Percentiles rank a stretch among this genome's conserved stretches.
Conservation (phyloP, 2,113 vertebrate genomes). For the Vidua chalybeata region DNA sequence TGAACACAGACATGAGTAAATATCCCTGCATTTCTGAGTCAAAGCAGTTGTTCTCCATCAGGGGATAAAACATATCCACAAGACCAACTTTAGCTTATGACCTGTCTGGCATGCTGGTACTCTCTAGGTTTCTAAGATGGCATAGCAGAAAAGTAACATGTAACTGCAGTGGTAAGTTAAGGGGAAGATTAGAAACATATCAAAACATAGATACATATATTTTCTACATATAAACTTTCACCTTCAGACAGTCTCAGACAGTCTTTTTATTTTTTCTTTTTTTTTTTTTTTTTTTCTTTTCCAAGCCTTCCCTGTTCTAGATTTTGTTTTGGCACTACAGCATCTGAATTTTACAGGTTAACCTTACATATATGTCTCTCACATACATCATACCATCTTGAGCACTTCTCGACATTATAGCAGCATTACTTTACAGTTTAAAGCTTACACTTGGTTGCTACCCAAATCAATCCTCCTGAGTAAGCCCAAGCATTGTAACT, state of each 20-base stretch:
- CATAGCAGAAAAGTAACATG: background rate
- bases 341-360: background rate
- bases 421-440: background rate
- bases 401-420: background rate
- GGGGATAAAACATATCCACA: background rate
- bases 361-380: background rate
- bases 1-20: background rate
- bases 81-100: background rate
- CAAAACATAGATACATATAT: background rate
- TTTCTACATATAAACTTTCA: background rate
- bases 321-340: background rate
- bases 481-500: background rate
- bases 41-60: background rate
- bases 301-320: background rate
- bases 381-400: background rate
- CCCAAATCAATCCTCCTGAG: background rate
- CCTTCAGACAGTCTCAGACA: background rate
- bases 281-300: background rate
- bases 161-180: background rate
- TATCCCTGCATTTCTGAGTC: background rate
- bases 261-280: background rate
- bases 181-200: background rate
- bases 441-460: background rate
- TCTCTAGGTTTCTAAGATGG: background rate
- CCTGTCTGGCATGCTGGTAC: background rate